Base-by-base conservation (phyloP, 2,888 invertebrate genomes). In the Zygaena filipendulae region DNA sequence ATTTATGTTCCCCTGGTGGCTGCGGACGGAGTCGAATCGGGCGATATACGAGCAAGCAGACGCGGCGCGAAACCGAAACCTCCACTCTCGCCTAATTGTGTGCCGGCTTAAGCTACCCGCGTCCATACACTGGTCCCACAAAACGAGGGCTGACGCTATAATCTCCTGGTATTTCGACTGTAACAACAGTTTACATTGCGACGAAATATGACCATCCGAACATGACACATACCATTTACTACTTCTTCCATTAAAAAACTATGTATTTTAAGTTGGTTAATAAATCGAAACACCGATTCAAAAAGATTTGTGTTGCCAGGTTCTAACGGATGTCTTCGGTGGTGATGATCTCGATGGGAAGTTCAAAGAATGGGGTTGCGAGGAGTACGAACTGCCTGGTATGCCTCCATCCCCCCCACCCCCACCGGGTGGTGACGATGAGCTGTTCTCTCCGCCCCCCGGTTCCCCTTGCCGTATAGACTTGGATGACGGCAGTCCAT, bases 391-490 rank as follows among this genome's bases (percentile, higher is more conserved):
- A 51, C 81, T 89, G 40, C 86, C 91, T 55, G 85, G 83, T 40
- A 87, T 87, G 71, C 84, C 87, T 38, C 85, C 85, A n/a, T 86
- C 86, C 33, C 85, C 86, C 13, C 84, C 88, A 32, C 88, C 91
- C 38, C 84, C 88, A 33, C 87, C 90, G 14, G 90, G 89, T 37
- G 90, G 89, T 40, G 92, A 92, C 54, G 92, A 92, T 52, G 92
- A 92, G 62, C 82, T 92, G 31, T 92, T 90, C 64, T 92, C 91
- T 58, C 91, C 90, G 52, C 87, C 91, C 44, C 87, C 86, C 36
- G 82, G 81, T 42, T 82, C 83, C 25, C 85, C 85, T 43, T 84
- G 85, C 42, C 82, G 79, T 40, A 68, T 83, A 43, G 81, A 80
- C 46, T 59, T 84, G 47, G 84, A 84, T 45, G 84, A 83, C 39